Evolutionary conservation across 2,888 invertebrate genomes (phyloP).

Genomic region (Dione juno): DNA sequence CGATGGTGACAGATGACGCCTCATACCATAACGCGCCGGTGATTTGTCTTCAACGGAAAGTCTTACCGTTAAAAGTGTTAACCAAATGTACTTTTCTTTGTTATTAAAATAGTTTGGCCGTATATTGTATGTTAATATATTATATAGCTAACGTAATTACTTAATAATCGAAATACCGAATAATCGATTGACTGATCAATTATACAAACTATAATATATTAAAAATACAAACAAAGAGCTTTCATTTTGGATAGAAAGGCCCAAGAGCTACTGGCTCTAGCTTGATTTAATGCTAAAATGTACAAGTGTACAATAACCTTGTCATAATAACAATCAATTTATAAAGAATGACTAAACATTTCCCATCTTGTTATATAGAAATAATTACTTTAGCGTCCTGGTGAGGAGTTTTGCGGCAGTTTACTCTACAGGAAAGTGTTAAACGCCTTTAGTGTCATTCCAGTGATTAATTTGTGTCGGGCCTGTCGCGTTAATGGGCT

Average conservation of each 20-base stretch:
- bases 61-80: conserved; percentile 41
- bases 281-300: background rate
- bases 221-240: too few species aligned
- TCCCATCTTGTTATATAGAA: conserved; percentile 44
- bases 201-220: background rate
- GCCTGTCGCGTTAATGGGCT: conserved; percentile 77
- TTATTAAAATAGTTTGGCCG: conserved; percentile 12
- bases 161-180: too few species aligned
- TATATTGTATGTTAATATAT: background rate
- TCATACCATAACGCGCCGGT: conserved; percentile 72
- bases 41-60: conserved; percentile 76
- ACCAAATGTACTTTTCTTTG: background rate
- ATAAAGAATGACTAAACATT: conserved; percentile 40
- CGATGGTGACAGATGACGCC: conserved; percentile 80
- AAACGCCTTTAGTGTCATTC: conserved; percentile 78
- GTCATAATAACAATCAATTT: conserved; percentile 31
- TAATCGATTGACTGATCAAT: background rate
- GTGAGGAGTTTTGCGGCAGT: conserved; percentile 45
- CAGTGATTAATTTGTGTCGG: conserved; percentile 79
- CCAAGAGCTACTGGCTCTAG: too few species aligned
- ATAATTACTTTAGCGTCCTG: conserved; percentile 48
- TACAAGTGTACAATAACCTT: background rate
- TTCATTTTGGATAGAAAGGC: too few species aligned
- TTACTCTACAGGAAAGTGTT: conserved; percentile 69
- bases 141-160: too few species aligned